Evolutionary conservation across 2,888 invertebrate species (phyloP).

Genomic region (Galeopsomyia nigrocyanea): DNA sequence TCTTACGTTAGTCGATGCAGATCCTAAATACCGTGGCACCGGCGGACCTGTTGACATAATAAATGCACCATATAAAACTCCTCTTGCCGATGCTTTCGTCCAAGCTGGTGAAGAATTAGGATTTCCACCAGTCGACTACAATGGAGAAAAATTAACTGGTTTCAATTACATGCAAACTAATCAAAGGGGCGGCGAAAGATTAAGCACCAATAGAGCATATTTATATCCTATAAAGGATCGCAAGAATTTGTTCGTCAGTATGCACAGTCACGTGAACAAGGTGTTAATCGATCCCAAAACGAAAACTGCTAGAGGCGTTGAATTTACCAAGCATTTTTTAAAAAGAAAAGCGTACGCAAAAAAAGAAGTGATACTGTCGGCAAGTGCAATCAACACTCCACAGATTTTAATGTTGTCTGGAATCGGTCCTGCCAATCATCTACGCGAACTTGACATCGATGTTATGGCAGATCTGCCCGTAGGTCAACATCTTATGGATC

Average conservation of each 20-base stretch:
- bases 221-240: constrained; percentile 72
- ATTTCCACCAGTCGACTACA: constrained; percentile 12
- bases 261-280: constrained; percentile 74
- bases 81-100: neutral
- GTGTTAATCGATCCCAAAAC: constrained; percentile 76
- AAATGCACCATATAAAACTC: neutral
- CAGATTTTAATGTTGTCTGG: constrained; percentile 85
- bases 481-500: constrained; percentile 79
- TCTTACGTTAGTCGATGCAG: constrained; percentile 38
- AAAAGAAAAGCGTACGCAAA: constrained; percentile 72
- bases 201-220: constrained; percentile 74
- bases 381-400: constrained; percentile 83
- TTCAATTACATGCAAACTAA: constrained; percentile 18
- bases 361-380: constrained; percentile 81
- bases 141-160: constrained; percentile 12
- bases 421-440: constrained; percentile 76
- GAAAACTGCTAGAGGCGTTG: constrained; percentile 78
- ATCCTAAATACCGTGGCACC: constrained; percentile 65
- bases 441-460: constrained; percentile 72
- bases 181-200: constrained; percentile 17
- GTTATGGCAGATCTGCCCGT: constrained; percentile 74
- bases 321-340: constrained; percentile 73
- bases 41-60: constrained; percentile 13
- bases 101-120: constrained; percentile 22
- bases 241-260: constrained; percentile 78